phyloP scores from a whole-genome alignment of 2,113 vertebrate genomes.

The Garra rufa region DNA sequence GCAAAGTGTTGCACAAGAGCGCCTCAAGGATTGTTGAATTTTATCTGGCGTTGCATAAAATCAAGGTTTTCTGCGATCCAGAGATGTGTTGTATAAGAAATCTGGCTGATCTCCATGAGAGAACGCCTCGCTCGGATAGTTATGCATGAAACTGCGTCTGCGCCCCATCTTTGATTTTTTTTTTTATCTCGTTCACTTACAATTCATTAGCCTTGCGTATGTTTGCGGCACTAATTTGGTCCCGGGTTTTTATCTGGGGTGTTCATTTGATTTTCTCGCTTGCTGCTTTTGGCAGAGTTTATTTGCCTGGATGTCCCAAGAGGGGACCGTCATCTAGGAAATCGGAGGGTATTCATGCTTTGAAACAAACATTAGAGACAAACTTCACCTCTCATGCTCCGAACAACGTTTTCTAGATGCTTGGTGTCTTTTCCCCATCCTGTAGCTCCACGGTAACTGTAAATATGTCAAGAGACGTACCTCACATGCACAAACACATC shows the following conservation, averaged over 20 bases:
- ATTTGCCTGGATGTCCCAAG: conserved; percentile 32
- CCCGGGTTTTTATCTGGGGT: conserved; percentile 36
- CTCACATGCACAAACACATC: conserved; percentile 27
- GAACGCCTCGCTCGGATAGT: conserved; percentile 55
- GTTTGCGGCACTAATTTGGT: conserved; percentile 52
- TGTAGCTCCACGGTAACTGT: not conserved
- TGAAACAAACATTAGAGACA: not conserved
- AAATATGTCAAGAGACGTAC: conserved; percentile 16
- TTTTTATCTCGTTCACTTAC: conserved; percentile 44
- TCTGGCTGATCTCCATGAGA: conserved; percentile 71
- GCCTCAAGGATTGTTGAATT: conserved; percentile 85
- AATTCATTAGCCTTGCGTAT: conserved; percentile 48
- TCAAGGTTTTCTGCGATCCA: conserved; percentile 74
- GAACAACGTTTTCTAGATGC: not conserved
- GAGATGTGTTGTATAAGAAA: conserved; percentile 77
- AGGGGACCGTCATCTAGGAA: conserved; percentile 24
- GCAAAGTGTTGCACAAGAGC: conserved; percentile 82
- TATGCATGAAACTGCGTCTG: conserved; percentile 46
- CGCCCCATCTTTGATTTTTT: conserved; percentile 33
- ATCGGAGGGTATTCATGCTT: conserved; percentile 14
- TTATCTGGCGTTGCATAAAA: conserved; percentile 85
- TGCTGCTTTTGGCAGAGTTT: conserved; percentile 42
- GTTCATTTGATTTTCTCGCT: conserved; percentile 48
- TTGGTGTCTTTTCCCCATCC: not conserved
- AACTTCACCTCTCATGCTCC: not conserved